A percentile compares a stretch with the other conserved stretches of the same genome.
Evolutionary conservation across 2,888 invertebrate species (phyloP).

Genomic region (Rhorus exstirpatorius): DNA sequence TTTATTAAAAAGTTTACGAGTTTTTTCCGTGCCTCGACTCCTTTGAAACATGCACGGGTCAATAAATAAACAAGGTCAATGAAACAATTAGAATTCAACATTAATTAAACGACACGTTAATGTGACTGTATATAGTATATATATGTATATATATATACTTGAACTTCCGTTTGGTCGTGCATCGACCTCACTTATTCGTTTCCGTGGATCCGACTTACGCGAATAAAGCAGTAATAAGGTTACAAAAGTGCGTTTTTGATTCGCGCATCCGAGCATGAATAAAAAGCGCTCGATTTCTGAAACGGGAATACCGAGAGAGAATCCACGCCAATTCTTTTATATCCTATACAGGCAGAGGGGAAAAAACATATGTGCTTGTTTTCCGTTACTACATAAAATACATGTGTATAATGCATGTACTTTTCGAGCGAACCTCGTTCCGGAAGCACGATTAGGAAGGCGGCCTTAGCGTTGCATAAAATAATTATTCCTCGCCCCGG

Average conservation of each 20-base stretch:
- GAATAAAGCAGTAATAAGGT: slow-evolving; percentile 22
- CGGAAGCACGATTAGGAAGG: slow-evolving; percentile 68
- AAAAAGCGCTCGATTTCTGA: slow-evolving; percentile 31
- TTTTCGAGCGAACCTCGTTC: slow-evolving; percentile 61
- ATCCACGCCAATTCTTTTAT: slow-evolving; percentile 30
- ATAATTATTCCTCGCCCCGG: slow-evolving; percentile 61
- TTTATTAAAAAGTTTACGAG: too few species aligned
- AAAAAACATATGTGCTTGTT: slow-evolving; percentile 51
- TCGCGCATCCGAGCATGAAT: slow-evolving; percentile 42
- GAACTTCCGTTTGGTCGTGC: too few species aligned
- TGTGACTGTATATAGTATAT: too few species aligned
- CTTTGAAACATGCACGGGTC: too few species aligned
- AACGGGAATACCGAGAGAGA: slow-evolving; percentile 37
- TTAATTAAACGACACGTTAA: too few species aligned
- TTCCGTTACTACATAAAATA: slow-evolving; percentile 56
- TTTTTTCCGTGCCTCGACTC: too few species aligned
- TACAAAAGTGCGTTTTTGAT: slow-evolving; percentile 39
- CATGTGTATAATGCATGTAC: neutral
- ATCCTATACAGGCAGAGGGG: slow-evolving; percentile 1
- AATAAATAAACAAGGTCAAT: too few species aligned
- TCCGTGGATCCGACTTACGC: neutral
- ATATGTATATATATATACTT: too few species aligned
- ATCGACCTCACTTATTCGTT: slow-evolving; percentile 11
- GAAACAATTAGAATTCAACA: too few species aligned
- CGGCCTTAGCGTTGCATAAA: slow-evolving; percentile 64